Conservation (phyloP, 2,888 invertebrate genomes). For the Tipula confusa region DNA sequence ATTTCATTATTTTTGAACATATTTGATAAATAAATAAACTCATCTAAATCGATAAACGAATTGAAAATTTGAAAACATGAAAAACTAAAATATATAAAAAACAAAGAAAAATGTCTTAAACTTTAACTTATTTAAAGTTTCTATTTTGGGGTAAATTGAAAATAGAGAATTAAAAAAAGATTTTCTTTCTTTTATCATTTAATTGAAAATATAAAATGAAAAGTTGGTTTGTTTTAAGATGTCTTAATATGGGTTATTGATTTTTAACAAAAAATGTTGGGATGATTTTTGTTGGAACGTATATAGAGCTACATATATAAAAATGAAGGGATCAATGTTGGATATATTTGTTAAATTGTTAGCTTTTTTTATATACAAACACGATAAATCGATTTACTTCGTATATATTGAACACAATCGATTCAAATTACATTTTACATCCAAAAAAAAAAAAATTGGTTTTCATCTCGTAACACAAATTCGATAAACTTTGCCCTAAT, state of each 20-base stretch:
- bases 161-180: background rate
- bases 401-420: background rate
- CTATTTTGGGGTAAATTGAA: background rate
- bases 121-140: background rate
- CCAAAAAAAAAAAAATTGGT: too few relatives aligned
- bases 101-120: background rate
- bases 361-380: background rate
- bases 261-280: background rate
- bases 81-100: background rate
- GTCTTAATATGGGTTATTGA: background rate
- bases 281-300: background rate
- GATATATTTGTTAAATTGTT: background rate
- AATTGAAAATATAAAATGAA: background rate
- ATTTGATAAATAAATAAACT: background rate
- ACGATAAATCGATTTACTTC: background rate
- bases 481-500: constrained; percentile 12
- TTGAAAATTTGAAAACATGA: background rate
- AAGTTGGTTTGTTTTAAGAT: background rate
- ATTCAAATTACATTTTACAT: background rate
- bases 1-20: background rate
- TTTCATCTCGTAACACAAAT: background rate
- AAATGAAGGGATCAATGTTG: background rate
- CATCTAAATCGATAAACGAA: background rate
- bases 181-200: background rate
- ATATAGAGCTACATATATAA: background rate